These are phyloP conservation scores for Galaxias olidus DNA, from an alignment of 2,797 vertebrate species.

Conservation along the genomic window DNA sequence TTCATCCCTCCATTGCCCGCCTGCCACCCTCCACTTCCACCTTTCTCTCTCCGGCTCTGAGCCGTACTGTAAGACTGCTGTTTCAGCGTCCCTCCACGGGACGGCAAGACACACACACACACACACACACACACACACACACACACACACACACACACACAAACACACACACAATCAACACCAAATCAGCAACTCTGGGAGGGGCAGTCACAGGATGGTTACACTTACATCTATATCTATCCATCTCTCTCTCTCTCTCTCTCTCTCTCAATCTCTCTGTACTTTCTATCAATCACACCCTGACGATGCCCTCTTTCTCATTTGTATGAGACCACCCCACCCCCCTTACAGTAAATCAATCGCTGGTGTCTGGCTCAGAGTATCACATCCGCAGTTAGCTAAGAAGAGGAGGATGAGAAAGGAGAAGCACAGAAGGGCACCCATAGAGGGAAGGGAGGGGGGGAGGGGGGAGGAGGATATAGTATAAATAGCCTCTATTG, in stretches of 20 bases:
- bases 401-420: conserved; percentile 3
- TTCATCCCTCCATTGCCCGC: conserved; percentile 23
- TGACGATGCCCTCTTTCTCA: no score
- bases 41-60: conserved; percentile 12
- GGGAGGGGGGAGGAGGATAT: neutral
- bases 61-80: no score
- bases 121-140: conserved; percentile 10
- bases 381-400: conserved; percentile 14
- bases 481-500: conserved; percentile 37
- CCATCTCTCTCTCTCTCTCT: neutral
- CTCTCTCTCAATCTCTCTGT: neutral
- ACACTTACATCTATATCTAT: neutral
- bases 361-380: conserved; percentile 14
- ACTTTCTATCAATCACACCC: conserved; percentile 16
- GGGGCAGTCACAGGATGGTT: conserved; percentile 6
- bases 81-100: no score
- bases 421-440: neutral
- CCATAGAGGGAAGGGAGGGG: conserved; percentile 1
- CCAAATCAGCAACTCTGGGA: neutral
- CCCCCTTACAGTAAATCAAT: conserved; percentile 24
- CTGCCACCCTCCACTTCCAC: conserved; percentile 6
- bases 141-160: conserved; percentile 7
- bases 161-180: neutral
- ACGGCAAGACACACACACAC: neutral
- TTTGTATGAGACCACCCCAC: no score